Conservation (phyloP, 1,140 invertebrate species). For the Drosophila grimshawi region DNA sequence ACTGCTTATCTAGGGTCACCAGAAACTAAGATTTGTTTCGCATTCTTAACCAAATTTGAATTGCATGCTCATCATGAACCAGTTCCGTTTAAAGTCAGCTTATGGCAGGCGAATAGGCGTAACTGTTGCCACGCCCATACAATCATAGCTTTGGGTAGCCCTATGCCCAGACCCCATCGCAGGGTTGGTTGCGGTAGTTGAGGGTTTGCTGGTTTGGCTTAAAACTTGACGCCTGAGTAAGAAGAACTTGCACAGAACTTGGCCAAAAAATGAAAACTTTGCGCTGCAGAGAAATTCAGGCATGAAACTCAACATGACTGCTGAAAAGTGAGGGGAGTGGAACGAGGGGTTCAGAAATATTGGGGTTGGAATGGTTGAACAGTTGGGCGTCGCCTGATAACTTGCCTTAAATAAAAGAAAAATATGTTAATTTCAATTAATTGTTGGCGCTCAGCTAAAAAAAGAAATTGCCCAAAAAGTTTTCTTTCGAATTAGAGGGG, state of each 20-base stretch:
- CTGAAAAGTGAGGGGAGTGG: constrained; percentile 8
- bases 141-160: background rate
- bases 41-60: constrained; percentile 1
- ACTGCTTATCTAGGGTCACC: background rate
- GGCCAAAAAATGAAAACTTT: constrained; percentile 53
- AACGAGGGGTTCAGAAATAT: background rate
- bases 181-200: background rate
- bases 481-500: constrained; percentile 5
- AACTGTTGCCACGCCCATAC: constrained; percentile 12
- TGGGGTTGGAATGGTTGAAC: background rate
- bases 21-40: background rate
- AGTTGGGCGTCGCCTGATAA: constrained; percentile 36
- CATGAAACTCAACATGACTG: constrained; percentile 58
- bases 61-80: background rate
- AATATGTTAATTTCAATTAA: constrained; percentile 82
- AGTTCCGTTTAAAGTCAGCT: background rate
- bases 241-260: constrained; percentile 25
- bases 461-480: constrained; percentile 41
- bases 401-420: constrained; percentile 72
- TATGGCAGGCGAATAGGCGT: constrained; percentile 22
- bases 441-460: constrained; percentile 62
- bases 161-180: background rate
- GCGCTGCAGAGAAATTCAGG: constrained; percentile 36
- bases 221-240: constrained; percentile 37
- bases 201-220: constrained; percentile 1